Conservation (phyloP, 2,797 vertebrate species). For the Sarcophilus harrisii region DNA sequence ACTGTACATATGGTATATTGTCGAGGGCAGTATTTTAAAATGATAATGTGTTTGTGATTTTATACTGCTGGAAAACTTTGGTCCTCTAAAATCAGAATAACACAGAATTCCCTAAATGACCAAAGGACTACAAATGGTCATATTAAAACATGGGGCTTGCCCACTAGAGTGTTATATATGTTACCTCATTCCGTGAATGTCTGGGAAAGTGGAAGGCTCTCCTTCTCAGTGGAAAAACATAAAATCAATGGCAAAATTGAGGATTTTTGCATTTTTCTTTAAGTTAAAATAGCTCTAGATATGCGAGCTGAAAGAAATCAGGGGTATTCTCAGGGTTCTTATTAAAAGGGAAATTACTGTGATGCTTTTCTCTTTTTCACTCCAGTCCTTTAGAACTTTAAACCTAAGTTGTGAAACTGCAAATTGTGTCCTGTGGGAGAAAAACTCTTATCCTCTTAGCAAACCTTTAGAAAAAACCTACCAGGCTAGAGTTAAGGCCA, state of each 20-base stretch:
- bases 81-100: background rate
- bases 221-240: constrained; percentile 34
- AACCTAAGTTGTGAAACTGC: constrained; percentile 4
- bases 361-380: constrained; percentile 48
- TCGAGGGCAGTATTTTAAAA: background rate
- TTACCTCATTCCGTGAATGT: background rate
- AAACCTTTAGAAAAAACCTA: constrained; percentile 24
- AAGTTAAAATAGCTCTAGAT: constrained; percentile 65
- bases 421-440: background rate
- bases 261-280: constrained; percentile 32
- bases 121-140: background rate
- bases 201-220: constrained; percentile 43
- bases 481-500: background rate
- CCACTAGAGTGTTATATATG: background rate
- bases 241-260: constrained; percentile 11
- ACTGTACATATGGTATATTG: background rate
- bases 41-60: background rate
- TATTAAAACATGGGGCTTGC: background rate
- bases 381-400: constrained; percentile 43
- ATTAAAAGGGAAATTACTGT: constrained; percentile 39
- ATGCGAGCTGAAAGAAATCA: constrained; percentile 44
- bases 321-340: constrained; percentile 57
- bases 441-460: constrained; percentile 20
- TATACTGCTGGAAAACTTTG: background rate
- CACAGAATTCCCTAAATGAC: background rate